These are phyloP conservation scores for Sebastes fasciatus DNA, from an alignment of 2,113 vertebrate genomes.

Conservation along the genomic window DNA sequence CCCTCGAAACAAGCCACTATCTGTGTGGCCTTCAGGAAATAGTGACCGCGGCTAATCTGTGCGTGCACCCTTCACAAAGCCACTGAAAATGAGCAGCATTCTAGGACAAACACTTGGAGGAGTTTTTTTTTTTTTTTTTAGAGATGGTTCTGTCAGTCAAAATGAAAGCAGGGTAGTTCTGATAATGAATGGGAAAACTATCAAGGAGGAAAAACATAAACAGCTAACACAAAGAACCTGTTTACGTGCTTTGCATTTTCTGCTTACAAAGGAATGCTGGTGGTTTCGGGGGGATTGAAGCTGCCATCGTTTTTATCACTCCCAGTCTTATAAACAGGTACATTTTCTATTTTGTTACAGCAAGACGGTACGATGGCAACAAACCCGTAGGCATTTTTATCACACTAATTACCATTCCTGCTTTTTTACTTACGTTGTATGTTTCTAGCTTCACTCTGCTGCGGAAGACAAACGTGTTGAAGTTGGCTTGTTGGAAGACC, in stretches of 20 bases:
- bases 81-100: slow-evolving; percentile 55
- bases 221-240: background rate
- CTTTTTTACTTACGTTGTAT: slow-evolving; percentile 91
- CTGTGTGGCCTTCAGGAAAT: slow-evolving; percentile 72
- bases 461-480: slow-evolving; percentile 91
- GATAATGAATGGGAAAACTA: slow-evolving; percentile 28
- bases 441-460: slow-evolving; percentile 95
- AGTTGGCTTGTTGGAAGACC: slow-evolving; percentile 94
- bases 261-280: background rate
- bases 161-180: slow-evolving; percentile 1
- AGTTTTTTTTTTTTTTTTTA: background rate
- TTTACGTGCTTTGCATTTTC: slow-evolving; percentile 13
- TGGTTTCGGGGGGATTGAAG: background rate
- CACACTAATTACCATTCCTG: background rate
- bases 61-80: slow-evolving; percentile 44
- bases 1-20: slow-evolving; percentile 74
- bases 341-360: slow-evolving; percentile 6
- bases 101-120: slow-evolving; percentile 2
- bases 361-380: background rate
- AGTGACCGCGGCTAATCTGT: slow-evolving; percentile 66
- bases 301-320: background rate
- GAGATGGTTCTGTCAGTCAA: slow-evolving; percentile 28
- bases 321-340: background rate
- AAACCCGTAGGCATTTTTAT: background rate
- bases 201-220: background rate